phyloP scores from a whole-genome alignment of 2,797 vertebrate species.

The Lagothrix lagotricha region DNA sequence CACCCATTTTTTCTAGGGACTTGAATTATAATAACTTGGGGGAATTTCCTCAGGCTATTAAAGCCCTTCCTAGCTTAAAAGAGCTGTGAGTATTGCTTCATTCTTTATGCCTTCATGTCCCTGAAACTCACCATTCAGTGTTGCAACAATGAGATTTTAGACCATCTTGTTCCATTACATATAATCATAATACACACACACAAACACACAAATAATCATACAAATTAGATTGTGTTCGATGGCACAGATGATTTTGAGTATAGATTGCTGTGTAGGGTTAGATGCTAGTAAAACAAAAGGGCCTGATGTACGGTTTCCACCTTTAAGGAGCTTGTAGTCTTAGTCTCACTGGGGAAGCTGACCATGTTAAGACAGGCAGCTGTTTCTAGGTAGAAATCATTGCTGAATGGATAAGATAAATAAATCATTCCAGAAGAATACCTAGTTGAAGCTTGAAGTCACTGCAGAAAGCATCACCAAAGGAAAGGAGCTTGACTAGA shows the following conservation, averaged over 20 bases:
- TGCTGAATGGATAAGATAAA: neutral
- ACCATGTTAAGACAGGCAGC: neutral
- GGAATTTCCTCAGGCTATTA: conserved; percentile 95
- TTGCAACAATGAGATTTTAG: neutral
- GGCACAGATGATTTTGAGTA: neutral
- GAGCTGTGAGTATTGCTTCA: conserved; percentile 93
- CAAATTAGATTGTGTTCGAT: neutral
- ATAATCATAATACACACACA: neutral
- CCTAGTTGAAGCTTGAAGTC: neutral
- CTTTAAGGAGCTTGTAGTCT: neutral
- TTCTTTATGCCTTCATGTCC: neutral
- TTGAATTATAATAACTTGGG: conserved; percentile 97
- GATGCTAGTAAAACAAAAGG: neutral
- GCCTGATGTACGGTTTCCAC: neutral
- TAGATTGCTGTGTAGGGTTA: neutral
- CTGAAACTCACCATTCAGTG: neutral
- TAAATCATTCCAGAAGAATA: conserved; percentile 27
- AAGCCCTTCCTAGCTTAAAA: conserved; percentile 94
- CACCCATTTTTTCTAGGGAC: conserved; percentile 87
- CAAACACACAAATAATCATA: neutral
- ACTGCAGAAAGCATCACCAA: neutral
- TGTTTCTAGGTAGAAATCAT: neutral
- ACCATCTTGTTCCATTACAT: neutral
- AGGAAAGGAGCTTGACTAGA: conserved; percentile 11
- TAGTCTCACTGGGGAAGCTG: neutral